Conservation (phyloP, 2,797 vertebrate genomes). For the Enteromius unitaeniatus region DNA sequence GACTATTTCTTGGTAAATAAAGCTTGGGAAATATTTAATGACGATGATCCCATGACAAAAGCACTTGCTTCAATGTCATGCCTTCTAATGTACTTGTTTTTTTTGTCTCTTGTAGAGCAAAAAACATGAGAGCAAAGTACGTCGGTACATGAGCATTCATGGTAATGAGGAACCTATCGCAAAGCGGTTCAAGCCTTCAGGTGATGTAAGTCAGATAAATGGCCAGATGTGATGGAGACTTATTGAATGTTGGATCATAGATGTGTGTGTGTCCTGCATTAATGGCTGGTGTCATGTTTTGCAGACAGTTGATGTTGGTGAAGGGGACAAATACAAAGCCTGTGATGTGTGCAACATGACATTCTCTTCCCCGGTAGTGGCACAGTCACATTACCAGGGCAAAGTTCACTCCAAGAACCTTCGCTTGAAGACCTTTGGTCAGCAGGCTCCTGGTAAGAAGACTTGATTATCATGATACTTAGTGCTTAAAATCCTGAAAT, state of each 20-base stretch:
- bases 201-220: constrained; percentile 68
- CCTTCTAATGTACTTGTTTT: background rate
- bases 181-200: constrained; percentile 74
- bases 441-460: constrained; percentile 81
- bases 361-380: constrained; percentile 91
- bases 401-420: constrained; percentile 96
- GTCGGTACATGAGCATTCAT: constrained; percentile 87
- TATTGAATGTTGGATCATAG: constrained; percentile 18
- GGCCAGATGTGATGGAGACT: background rate
- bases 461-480: background rate
- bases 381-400: constrained; percentile 94
- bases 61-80: background rate
- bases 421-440: constrained; percentile 82
- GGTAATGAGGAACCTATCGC: constrained; percentile 80
- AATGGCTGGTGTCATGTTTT: constrained; percentile 1
- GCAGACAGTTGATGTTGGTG: constrained; percentile 79
- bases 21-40: background rate
- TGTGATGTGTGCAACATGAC: constrained; percentile 96
- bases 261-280: background rate
- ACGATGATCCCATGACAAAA: background rate
- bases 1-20: background rate
- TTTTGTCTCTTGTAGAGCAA: constrained; percentile 82
- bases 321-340: constrained; percentile 86
- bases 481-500: background rate
- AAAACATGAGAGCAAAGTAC: constrained; percentile 96